phyloP scores from a whole-genome alignment of 2,113 vertebrate genomes.

The Poicephalus gulielmi region DNA sequence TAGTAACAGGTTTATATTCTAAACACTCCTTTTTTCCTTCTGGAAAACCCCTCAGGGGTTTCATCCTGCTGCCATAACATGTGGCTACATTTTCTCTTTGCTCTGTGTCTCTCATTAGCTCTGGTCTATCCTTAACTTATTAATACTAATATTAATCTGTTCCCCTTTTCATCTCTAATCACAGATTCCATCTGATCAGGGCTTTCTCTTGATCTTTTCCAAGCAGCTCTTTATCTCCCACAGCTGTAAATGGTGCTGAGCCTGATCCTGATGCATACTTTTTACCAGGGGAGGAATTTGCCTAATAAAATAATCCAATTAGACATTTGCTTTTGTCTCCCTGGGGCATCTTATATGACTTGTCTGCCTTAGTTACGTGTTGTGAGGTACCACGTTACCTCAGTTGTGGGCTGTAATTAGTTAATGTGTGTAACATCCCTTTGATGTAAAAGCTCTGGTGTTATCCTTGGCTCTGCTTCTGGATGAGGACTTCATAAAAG shows the following conservation, averaged over 20 bases:
- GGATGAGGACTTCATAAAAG: background rate
- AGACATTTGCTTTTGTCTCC: conserved; percentile 51
- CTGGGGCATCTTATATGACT: conserved; percentile 26
- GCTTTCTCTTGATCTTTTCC: conserved; percentile 53
- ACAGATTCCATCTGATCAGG: conserved; percentile 33
- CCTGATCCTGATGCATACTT: conserved; percentile 27
- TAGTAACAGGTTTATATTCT: background rate
- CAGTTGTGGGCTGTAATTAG: conserved; percentile 14
- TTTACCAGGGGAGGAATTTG: conserved; percentile 20
- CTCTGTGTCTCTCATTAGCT: background rate
- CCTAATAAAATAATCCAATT: conserved; percentile 65
- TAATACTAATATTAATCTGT: conserved; percentile 23
- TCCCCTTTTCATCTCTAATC: conserved; percentile 26
- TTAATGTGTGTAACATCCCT: background rate
- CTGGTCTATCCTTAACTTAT: background rate
- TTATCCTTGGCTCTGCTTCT: conserved; percentile 5
- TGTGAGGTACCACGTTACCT: background rate
- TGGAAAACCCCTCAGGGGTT: background rate
- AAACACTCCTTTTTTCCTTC: background rate
- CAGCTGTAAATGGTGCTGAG: conserved; percentile 29
- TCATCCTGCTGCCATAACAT: background rate
- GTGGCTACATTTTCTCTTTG: background rate
- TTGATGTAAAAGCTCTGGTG: conserved; percentile 2
- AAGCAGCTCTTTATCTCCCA: conserved; percentile 29
- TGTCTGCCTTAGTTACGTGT: background rate